These are phyloP conservation scores for Blastomussa wellsi DNA, from an alignment of 92 coral and sea anemone species.

Conservation along the genomic window DNA sequence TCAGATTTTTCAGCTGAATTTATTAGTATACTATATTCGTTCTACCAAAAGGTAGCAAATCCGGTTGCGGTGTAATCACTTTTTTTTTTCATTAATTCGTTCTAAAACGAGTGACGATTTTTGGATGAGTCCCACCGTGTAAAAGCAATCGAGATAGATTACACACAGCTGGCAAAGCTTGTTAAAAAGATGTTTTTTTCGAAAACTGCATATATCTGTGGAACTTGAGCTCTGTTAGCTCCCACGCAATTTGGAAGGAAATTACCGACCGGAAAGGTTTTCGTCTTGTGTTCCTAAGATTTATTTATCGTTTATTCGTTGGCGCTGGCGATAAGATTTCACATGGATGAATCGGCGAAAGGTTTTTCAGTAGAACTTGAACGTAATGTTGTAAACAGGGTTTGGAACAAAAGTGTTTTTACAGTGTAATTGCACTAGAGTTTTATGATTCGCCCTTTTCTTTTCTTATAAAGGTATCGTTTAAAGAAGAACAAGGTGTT, in stretches of 20 bases:
- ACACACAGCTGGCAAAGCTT: not conserved
- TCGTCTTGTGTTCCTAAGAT: not conserved
- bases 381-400: not conserved
- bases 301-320: not conserved
- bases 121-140: not conserved
- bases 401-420: not conserved
- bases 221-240: not conserved
- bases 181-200: not conserved
- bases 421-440: not conserved
- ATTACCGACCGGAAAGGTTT: not conserved
- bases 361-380: not conserved
- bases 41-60: not conserved
- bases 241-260: not conserved
- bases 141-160: not conserved
- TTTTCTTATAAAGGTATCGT: not conserved
- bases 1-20: not conserved
- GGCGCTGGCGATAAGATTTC: not conserved
- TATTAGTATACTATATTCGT: not conserved
- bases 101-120: not conserved
- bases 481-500: not conserved
- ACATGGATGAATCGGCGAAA: not conserved
- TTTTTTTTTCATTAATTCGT: not conserved
- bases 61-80: not conserved
- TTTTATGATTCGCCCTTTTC: not conserved
- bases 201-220: not conserved